Evolutionary conservation across 2,797 vertebrate species (phyloP).

Genomic region (Micropoecilia bifurca): DNA sequence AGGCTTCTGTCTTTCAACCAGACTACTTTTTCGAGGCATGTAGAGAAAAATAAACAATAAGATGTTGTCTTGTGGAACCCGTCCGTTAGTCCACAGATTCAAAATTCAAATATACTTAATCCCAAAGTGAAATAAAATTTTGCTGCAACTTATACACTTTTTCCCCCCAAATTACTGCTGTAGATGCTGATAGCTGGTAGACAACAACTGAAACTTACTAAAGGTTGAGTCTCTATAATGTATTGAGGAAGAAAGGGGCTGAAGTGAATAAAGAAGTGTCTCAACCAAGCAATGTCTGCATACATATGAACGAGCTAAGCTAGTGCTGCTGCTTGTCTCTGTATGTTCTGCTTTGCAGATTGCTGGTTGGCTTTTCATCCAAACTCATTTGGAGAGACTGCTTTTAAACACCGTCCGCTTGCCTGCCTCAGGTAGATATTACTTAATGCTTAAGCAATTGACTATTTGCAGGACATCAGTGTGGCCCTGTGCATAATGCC

Average conservation of each 20-base stretch:
- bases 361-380: constrained; percentile 37
- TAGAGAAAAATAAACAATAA: too few species aligned
- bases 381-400: constrained; percentile 58
- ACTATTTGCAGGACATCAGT: constrained; percentile 63
- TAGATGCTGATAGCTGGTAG: too few species aligned
- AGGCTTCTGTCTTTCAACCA: too few species aligned
- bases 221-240: background rate
- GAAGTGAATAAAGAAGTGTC: background rate
- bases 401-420: constrained; percentile 52
- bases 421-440: constrained; percentile 50
- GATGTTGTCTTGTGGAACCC: too few species aligned
- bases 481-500: constrained; percentile 60
- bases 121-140: too few species aligned
- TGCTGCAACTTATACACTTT: too few species aligned
- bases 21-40: too few species aligned
- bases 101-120: too few species aligned
- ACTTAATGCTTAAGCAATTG: constrained; percentile 47
- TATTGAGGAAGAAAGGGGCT: background rate
- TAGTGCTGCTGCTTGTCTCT: constrained; percentile 9
- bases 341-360: constrained; percentile 13
- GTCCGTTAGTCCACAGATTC: too few species aligned
- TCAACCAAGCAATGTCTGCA: background rate
- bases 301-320: constrained; percentile 41
- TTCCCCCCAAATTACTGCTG: too few species aligned
- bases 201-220: too few species aligned